A percentile compares a stretch with the other conserved stretches of the same genome.
phyloP scores from a whole-genome alignment of 2,113 vertebrate genomes.

The Gambusia affinis region DNA sequence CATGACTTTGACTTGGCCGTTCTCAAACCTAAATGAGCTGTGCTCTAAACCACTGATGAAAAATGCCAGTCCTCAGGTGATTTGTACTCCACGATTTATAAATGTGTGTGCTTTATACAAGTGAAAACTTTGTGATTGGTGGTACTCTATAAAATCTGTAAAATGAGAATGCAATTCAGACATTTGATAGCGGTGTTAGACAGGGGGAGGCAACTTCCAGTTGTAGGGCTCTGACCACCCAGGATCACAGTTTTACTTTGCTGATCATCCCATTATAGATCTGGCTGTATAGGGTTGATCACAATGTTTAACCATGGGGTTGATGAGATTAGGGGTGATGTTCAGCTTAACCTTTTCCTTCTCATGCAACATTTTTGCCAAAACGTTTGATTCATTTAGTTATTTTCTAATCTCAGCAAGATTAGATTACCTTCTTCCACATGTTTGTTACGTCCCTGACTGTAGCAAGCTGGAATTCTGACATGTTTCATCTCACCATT shows the following conservation, averaged over 20 bases:
- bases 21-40: background rate
- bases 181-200: too few relatives aligned
- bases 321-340: background rate
- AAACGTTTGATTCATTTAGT: background rate
- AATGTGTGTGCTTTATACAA: background rate
- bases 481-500: background rate
- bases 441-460: background rate
- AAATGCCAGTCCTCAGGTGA: background rate
- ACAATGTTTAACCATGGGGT: background rate
- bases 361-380: background rate
- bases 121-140: background rate
- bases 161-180: too few relatives aligned
- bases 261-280: too few relatives aligned
- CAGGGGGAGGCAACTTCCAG: too few relatives aligned
- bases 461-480: background rate
- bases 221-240: too few relatives aligned
- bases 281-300: background rate
- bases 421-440: background rate
- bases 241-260: too few relatives aligned
- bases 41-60: too few relatives aligned
- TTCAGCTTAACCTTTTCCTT: background rate
- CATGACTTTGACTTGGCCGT: background rate
- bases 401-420: background rate
- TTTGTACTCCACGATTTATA: background rate
- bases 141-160: background rate